These are phyloP conservation scores for Paradoxurus hermaphroditus DNA, from an alignment of 2,113 vertebrate genomes.

Conservation along the genomic window DNA sequence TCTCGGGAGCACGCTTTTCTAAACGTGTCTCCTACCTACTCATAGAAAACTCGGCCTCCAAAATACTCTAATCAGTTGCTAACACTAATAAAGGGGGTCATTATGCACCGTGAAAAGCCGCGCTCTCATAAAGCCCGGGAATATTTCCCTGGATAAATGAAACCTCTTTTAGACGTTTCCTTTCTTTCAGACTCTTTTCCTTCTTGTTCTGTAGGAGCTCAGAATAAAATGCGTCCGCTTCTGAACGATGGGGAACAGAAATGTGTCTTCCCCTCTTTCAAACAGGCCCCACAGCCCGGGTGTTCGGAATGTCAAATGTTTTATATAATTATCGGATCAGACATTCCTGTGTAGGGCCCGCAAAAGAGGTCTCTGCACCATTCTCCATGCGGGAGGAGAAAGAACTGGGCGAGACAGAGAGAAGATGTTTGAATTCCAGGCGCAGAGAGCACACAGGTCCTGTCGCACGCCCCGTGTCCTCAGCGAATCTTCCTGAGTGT, in stretches of 20 bases:
- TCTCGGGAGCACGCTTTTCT: slow-evolving; percentile 1
- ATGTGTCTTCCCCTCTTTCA: background rate
- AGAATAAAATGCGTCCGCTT: background rate
- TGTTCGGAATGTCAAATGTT: background rate
- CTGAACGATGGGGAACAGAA: background rate
- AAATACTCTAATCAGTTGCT: slow-evolving; percentile 62
- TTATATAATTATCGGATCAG: background rate
- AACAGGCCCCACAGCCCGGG: background rate
- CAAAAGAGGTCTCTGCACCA: background rate
- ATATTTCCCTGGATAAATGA: slow-evolving; percentile 43
- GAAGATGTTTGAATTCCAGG: background rate
- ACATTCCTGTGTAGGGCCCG: background rate
- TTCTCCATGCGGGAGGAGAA: background rate
- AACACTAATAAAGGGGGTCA: slow-evolving; percentile 58
- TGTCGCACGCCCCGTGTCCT: rapidly evolving
- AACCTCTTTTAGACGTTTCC: background rate
- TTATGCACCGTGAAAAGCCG: slow-evolving; percentile 44
- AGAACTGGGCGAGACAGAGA: background rate
- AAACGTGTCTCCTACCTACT: slow-evolving; percentile 44
- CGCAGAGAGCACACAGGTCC: background rate
- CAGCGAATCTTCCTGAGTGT: background rate
- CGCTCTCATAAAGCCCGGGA: background rate
- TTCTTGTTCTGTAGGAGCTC: background rate
- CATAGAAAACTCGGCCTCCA: slow-evolving; percentile 45
- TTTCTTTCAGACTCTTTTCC: background rate